phyloP scores from a whole-genome alignment of 2,797 vertebrate genomes.

The Kryptolebias ocellatus region DNA sequence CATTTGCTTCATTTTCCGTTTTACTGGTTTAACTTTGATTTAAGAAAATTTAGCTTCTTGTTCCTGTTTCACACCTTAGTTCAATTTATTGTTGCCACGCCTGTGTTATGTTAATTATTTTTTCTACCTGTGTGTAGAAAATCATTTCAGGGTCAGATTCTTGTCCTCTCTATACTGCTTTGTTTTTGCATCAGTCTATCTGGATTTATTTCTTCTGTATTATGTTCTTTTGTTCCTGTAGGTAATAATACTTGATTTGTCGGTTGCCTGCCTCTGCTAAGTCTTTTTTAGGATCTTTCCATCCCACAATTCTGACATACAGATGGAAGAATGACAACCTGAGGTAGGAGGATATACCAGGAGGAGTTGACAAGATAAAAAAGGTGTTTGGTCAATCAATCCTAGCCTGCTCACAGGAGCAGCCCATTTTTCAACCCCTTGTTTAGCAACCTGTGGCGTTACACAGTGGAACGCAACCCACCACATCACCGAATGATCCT shows the following conservation, averaged over 20 bases:
- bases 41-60: too few species aligned
- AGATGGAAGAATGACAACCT: constrained; percentile 17
- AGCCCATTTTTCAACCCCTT: constrained; percentile 78
- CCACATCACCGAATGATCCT: constrained; percentile 31
- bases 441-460: constrained; percentile 77
- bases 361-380: constrained; percentile 44
- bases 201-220: background rate
- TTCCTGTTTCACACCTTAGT: too few species aligned
- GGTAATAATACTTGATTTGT: background rate
- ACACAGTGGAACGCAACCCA: constrained; percentile 37
- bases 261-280: background rate
- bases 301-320: background rate
- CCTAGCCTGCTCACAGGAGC: constrained; percentile 51
- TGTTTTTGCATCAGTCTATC: background rate
- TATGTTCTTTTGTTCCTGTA: background rate
- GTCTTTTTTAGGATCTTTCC: background rate
- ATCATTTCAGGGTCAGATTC: too few species aligned
- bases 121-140: too few species aligned
- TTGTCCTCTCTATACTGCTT: too few species aligned
- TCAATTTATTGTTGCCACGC: too few species aligned
- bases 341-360: constrained; percentile 14
- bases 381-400: constrained; percentile 71
- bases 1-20: too few species aligned
- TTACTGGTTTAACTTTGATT: too few species aligned
- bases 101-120: too few species aligned